These are phyloP conservation scores for Diacarnus erythraeanus DNA, from an alignment of 37 sponge, comb jelly and placozoan species.

Conservation along the genomic window DNA sequence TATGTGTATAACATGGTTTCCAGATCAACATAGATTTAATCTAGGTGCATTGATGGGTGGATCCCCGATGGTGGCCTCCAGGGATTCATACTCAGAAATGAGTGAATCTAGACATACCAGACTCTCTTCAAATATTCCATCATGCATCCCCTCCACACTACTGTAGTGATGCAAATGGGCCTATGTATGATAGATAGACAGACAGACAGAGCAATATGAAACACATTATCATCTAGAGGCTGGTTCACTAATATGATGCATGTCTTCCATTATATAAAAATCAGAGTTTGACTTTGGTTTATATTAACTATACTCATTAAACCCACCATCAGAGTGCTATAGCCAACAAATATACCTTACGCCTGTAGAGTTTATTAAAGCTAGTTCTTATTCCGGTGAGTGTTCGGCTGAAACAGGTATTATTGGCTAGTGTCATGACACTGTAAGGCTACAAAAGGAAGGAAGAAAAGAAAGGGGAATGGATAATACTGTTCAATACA, in stretches of 20 bases:
- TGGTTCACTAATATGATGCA: too few relatives aligned
- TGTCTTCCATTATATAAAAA: too few relatives aligned
- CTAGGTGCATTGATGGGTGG: slow-evolving; percentile 19
- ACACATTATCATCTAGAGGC: too few relatives aligned
- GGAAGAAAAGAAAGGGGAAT: too few relatives aligned
- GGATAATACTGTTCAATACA: too few relatives aligned
- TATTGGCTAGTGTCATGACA: slow-evolving; percentile 89
- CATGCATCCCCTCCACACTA: slow-evolving; percentile 94
- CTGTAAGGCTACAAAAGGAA: slow-evolving; percentile 81
- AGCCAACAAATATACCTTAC: slow-evolving; percentile 54
- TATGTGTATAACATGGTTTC: too few relatives aligned
- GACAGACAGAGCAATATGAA: too few relatives aligned
- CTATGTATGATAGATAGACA: too few relatives aligned
- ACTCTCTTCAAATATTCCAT: slow-evolving; percentile 67
- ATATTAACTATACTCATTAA: too few relatives aligned
- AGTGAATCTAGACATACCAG: slow-evolving; percentile 73
- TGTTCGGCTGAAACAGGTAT: slow-evolving; percentile 84
- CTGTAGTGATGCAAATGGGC: slow-evolving; percentile 97
- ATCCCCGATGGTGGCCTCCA: slow-evolving; percentile 49
- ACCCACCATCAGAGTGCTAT: too few relatives aligned
- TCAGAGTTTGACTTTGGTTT: too few relatives aligned
- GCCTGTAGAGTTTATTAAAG: slow-evolving; percentile 83
- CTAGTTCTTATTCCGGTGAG: slow-evolving; percentile 62
- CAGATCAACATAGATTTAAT: slow-evolving; percentile 38
- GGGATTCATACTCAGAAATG: slow-evolving; percentile 68